A percentile compares a stretch with the other conserved stretches of the same genome.
Conservation (phyloP, 2,888 invertebrate genomes). For the Holacanthella duospinosa region DNA sequence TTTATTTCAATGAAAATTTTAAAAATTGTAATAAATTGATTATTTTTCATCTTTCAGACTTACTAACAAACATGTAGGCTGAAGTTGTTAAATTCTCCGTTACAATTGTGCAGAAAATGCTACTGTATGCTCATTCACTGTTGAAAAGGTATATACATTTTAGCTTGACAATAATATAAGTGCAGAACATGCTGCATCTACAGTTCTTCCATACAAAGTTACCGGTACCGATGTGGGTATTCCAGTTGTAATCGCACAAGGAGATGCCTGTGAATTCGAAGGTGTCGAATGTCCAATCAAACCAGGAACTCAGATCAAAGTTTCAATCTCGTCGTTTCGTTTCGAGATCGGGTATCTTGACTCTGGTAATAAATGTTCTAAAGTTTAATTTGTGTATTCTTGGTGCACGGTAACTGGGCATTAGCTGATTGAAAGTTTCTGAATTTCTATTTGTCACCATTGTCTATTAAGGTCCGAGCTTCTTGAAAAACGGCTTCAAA, state of each 20-base stretch:
- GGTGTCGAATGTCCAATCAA: background rate
- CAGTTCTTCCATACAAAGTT: background rate
- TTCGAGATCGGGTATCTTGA: too few species aligned
- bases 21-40: too few species aligned
- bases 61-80: too few species aligned
- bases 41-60: too few species aligned
- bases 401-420: too few species aligned
- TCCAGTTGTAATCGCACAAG: background rate
- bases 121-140: background rate
- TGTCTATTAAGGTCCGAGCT: too few species aligned
- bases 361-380: too few species aligned
- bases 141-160: background rate
- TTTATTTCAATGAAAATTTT: too few species aligned
- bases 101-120: background rate
- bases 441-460: too few species aligned
- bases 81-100: background rate
- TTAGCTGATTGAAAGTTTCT: too few species aligned
- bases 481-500: too few species aligned
- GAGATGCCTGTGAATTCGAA: background rate
- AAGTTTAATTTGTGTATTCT: too few species aligned
- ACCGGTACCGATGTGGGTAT: background rate
- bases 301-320: background rate
- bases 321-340: background rate
- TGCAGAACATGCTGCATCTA: background rate
- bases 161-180: background rate